phyloP scores from a whole-genome alignment of 1,140 invertebrate genomes.

The Drosophila erecta region DNA sequence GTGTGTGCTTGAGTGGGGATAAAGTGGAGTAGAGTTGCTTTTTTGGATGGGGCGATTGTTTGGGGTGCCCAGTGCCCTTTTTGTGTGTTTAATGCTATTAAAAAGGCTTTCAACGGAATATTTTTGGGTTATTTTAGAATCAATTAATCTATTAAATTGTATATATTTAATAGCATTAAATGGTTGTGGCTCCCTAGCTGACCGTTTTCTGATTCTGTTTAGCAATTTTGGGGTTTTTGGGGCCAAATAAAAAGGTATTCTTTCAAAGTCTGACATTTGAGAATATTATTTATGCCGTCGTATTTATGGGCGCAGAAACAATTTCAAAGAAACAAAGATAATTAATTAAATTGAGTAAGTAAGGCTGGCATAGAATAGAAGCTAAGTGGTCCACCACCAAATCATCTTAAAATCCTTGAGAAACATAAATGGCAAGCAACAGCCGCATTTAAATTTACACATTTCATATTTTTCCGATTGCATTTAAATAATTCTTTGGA shows the following conservation, averaged over 20 bases:
- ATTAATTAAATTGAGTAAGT: no score
- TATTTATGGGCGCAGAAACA: no score
- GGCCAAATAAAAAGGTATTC: conserved; percentile 6
- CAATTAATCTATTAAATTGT: conserved; percentile 50
- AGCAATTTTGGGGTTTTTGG: conserved; percentile 12
- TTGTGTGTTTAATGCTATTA: conserved; percentile 42
- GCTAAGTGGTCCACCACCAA: no score
- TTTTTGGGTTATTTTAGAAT: conserved; percentile 42
- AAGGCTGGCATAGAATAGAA: no score
- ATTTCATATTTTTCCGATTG: not conserved
- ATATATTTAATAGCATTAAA: conserved; percentile 40
- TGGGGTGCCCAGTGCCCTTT: conserved; percentile 23
- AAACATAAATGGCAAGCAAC: no score
- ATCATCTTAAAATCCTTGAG: no score
- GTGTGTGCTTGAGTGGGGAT: conserved; percentile 21
- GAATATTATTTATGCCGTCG: not conserved
- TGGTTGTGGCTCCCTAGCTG: conserved; percentile 29
- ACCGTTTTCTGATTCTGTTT: conserved; percentile 1
- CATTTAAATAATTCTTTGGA: conserved; percentile 17
- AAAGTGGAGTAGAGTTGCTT: conserved; percentile 12
- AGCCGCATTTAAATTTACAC: not conserved
- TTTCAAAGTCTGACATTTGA: conserved; percentile 3
- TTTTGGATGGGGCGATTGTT: conserved; percentile 15
- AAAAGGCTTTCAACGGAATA: conserved; percentile 41
- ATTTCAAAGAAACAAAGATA: no score